Evolutionary conservation across 2,797 vertebrate species (phyloP).

Genomic region (Holocentrus rufus): DNA sequence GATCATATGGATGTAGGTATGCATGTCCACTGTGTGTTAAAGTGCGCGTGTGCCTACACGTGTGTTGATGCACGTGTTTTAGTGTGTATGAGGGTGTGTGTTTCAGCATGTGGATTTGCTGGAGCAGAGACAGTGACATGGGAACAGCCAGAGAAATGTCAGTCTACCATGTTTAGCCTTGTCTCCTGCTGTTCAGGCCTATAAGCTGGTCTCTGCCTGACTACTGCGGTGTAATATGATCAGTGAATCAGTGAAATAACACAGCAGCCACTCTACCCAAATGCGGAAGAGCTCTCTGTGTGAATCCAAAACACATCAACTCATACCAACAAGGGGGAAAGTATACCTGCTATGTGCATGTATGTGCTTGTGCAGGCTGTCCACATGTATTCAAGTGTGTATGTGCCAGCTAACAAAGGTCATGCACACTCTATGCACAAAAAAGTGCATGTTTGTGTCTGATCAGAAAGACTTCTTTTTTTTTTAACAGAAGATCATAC

Average conservation of each 20-base stretch:
- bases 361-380: background rate
- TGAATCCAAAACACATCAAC: slow-evolving; percentile 47
- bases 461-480: slow-evolving; percentile 14
- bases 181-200: slow-evolving; percentile 9
- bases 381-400: slow-evolving; percentile 2
- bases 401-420: no score
- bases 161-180: background rate
- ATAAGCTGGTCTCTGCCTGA: background rate
- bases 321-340: slow-evolving; percentile 16
- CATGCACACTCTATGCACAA: no score
- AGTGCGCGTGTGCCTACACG: slow-evolving; percentile 25
- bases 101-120: background rate
- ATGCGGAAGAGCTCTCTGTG: slow-evolving; percentile 36
- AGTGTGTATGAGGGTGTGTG: background rate
- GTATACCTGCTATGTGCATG: slow-evolving; percentile 11
- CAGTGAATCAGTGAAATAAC: slow-evolving; percentile 29
- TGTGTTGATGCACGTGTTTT: background rate
- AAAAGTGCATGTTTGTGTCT: slow-evolving; percentile 5
- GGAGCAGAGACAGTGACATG: background rate
- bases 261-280: slow-evolving; percentile 17
- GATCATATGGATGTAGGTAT: background rate
- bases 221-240: slow-evolving; percentile 12
- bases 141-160: background rate
- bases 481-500: slow-evolving; percentile 41
- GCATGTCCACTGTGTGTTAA: slow-evolving; percentile 9